Evolutionary conservation across 2,113 vertebrate genomes (phyloP).

Genomic region (Agapornis roseicollis): DNA sequence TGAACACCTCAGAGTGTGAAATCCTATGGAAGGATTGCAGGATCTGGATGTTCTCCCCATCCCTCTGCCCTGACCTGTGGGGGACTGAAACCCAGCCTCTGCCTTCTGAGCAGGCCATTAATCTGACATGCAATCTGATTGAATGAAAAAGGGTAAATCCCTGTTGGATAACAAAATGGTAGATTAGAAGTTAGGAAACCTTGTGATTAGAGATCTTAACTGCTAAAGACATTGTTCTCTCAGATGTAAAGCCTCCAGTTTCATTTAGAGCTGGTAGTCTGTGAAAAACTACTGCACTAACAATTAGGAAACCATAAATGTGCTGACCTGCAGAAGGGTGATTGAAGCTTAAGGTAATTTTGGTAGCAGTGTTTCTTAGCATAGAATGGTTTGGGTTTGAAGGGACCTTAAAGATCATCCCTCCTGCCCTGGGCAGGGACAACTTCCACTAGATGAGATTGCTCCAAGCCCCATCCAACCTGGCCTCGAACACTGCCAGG

Average conservation of each 20-base stretch:
- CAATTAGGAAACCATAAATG: neutral
- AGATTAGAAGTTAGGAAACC: conserved; percentile 6
- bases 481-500: neutral
- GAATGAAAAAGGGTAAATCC: neutral
- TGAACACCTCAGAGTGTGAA: neutral
- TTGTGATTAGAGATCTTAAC: conserved; percentile 18
- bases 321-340: neutral
- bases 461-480: neutral
- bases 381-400: neutral
- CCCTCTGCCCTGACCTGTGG: neutral
- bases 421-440: neutral
- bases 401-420: neutral
- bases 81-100: neutral
- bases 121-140: neutral
- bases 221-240: neutral
- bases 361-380: neutral
- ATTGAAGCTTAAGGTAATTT: neutral
- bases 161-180: neutral
- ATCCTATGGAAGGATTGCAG: neutral
- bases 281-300: neutral
- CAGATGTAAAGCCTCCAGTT: neutral
- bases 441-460: neutral
- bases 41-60: neutral
- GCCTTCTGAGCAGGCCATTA: neutral
- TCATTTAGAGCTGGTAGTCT: neutral